These are phyloP conservation scores for Orthochromis indermauri DNA, from an alignment of 2,113 vertebrate species.

Conservation along the genomic window DNA sequence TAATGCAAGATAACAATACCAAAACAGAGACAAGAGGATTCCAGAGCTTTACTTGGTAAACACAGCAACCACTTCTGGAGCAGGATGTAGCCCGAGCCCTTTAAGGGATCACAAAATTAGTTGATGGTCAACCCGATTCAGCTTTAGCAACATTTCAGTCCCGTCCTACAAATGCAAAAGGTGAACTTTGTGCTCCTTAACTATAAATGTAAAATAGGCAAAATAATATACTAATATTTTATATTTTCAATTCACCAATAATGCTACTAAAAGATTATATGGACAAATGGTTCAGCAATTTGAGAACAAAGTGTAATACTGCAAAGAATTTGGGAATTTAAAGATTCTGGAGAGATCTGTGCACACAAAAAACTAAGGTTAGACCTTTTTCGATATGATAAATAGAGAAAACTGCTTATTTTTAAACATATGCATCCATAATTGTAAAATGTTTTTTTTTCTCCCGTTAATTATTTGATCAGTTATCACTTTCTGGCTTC, in stretches of 20 bases:
- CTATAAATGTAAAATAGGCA: background rate
- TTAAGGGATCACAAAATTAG: background rate
- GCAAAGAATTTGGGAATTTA: background rate
- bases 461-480: background rate
- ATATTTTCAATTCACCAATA: background rate
- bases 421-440: background rate
- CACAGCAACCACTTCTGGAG: conserved; percentile 19
- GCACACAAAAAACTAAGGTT: background rate
- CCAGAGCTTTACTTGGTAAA: conserved; percentile 34
- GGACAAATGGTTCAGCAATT: background rate
- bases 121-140: background rate
- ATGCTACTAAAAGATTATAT: background rate
- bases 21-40: conserved; percentile 27
- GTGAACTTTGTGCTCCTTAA: background rate
- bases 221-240: background rate
- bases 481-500: conserved; percentile 46
- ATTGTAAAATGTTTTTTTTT: background rate
- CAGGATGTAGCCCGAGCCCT: background rate
- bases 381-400: background rate
- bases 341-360: background rate
- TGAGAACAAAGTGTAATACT: background rate
- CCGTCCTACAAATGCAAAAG: background rate
- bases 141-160: background rate
- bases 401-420: background rate
- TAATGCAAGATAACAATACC: background rate